Percentiles rank a stretch among this genome's conserved stretches.
phyloP scores from a whole-genome alignment of 1,140 invertebrate genomes.

The Babylonia areolata region DNA sequence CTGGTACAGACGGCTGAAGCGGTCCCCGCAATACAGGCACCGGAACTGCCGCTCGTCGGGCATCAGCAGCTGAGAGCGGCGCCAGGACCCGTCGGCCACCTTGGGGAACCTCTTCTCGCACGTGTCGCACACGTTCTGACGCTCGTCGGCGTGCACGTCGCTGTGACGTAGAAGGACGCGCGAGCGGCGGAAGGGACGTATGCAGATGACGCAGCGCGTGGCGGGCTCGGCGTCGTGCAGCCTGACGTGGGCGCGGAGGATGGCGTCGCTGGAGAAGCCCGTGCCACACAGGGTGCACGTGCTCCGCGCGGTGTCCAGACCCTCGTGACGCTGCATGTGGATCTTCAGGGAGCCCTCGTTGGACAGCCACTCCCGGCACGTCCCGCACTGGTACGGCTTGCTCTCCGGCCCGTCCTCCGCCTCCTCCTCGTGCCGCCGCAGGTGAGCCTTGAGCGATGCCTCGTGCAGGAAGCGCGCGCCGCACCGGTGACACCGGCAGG shows the following conservation, averaged over 20 bases:
- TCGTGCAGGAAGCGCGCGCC: background rate
- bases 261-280: conserved; percentile 15
- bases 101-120: conserved; percentile 28
- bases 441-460: conserved; percentile 24
- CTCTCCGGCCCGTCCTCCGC: background rate
- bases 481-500: background rate
- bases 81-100: conserved; percentile 14
- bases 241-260: conserved; percentile 9
- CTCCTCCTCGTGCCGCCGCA: background rate
- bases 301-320: background rate
- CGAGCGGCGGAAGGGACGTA: conserved; percentile 19
- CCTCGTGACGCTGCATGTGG: conserved; percentile 31
- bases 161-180: conserved; percentile 22
- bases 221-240: background rate
- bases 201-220: conserved; percentile 30
- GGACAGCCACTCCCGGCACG: conserved; percentile 17
- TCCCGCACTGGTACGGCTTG: conserved; percentile 19
- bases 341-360: conserved; percentile 21
- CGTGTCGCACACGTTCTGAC: conserved; percentile 27
- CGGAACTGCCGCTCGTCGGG: conserved; percentile 1
- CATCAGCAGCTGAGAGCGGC: conserved; percentile 20
- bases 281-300: background rate
- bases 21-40: conserved; percentile 19
- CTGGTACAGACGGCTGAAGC: conserved; percentile 9
- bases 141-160: conserved; percentile 28